These are phyloP conservation scores for Hesperia comma DNA, from an alignment of 2,888 invertebrate species.

Conservation along the genomic window DNA sequence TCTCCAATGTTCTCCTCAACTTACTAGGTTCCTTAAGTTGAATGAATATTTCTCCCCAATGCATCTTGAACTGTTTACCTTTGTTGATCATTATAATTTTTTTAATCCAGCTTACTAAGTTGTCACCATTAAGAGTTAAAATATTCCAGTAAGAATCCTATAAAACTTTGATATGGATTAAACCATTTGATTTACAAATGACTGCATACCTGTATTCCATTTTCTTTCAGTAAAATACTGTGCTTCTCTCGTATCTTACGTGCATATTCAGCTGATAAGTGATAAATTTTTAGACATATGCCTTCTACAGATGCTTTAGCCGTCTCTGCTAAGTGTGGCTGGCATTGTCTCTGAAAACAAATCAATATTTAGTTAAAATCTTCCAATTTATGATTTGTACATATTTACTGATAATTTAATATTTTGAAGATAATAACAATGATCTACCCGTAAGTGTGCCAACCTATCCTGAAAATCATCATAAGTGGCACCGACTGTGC, in stretches of 20 bases:
- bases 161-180: not conserved
- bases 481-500: constrained; percentile 96
- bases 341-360: constrained; percentile 90
- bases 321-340: constrained; percentile 97
- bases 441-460: constrained; percentile 93
- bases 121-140: not conserved
- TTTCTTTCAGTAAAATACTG: constrained; percentile 92
- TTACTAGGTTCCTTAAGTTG: no score
- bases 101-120: no score
- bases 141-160: constrained; percentile 11
- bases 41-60: no score
- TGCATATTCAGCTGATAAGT: constrained; percentile 95
- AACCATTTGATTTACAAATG: not conserved
- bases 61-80: no score
- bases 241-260: constrained; percentile 95
- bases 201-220: constrained; percentile 86
- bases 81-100: no score
- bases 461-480: constrained; percentile 96
- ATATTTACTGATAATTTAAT: no score
- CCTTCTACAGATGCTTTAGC: constrained; percentile 97
- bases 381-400: not conserved
- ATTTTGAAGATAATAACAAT: no score
- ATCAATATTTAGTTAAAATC: not conserved
- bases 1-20: no score
- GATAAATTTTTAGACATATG: constrained; percentile 96